Evolutionary conservation across 2,113 vertebrate genomes (phyloP), one percentile per base, ranked within the genome.

Genomic region (Phyllopteryx taeniolatus): DNA sequence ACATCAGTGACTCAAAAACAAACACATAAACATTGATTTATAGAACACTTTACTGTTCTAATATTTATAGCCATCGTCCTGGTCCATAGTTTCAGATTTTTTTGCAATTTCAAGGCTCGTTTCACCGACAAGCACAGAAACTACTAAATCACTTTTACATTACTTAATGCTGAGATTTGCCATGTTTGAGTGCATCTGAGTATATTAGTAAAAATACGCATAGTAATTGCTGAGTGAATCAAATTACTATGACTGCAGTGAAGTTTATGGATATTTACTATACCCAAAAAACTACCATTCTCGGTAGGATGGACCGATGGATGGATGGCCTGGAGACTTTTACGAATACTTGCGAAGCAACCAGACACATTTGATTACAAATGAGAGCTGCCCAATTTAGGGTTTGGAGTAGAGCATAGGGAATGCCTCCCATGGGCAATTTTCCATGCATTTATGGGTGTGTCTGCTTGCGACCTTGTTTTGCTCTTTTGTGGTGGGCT

Each of bases 31-130:
- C 54, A 54, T 8, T 73, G 57, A 73, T 73, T 82, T 63, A 86
- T 87, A 64, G 61, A 81, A 78, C 84, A 75, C 78, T 85, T 86
- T 71, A 75, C 84, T 70, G 73, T 79, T 87, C 77, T 84, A 83
- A 66, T 86, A 92, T 91, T 90, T 91, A 90, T 83, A 81, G 80
- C 75, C 67, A 64, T 69, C 15, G 72, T 80, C 64, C 80, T 80
- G 61, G 27, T 74, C 59, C 15, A 83, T 89, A 88, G 85, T 87
- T 91, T 87, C 80, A 66, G 72, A 86, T 83, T 84, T 88, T 90
- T 90, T 74, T 39, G 87, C 83, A 92, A 93, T 93, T 93, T 93
- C 92, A 93, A 92, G 91, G 87, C 88, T 92, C 89, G 88, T 93
- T 93, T 93, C 89, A 82, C 69, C 75, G 69, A 74, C 77, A 79